These are phyloP conservation scores for Catocala sponsa DNA, from an alignment of 2,888 invertebrate genomes.

Conservation along the genomic window DNA sequence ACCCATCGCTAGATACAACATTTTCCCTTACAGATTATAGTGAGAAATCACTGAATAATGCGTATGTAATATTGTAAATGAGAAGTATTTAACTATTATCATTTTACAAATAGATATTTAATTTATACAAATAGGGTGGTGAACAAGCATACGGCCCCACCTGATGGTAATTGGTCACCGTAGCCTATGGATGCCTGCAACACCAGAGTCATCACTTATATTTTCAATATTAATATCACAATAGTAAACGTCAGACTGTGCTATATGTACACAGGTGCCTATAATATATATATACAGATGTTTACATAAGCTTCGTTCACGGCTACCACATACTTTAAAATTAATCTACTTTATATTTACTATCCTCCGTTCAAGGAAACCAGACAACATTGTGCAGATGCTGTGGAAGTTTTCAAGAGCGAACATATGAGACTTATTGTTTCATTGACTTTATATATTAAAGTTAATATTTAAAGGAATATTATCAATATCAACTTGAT, in stretches of 20 bases:
- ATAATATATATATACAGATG: slow-evolving; percentile 25
- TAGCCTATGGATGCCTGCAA: too few relatives aligned
- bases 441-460: background rate
- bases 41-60: too few relatives aligned
- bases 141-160: too few relatives aligned
- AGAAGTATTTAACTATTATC: too few relatives aligned
- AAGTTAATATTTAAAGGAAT: too few relatives aligned
- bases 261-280: slow-evolving; percentile 36
- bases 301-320: slow-evolving; percentile 31
- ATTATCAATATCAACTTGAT: too few relatives aligned
- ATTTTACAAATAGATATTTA: background rate
- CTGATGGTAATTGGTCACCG: too few relatives aligned
- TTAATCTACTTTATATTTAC: slow-evolving; percentile 29
- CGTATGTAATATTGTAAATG: too few relatives aligned
- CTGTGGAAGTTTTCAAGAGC: slow-evolving; percentile 43
- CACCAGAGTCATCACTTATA: too few relatives aligned
- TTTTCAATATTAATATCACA: slow-evolving; percentile 18
- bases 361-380: slow-evolving; percentile 15
- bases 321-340: slow-evolving; percentile 22
- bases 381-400: slow-evolving; percentile 47
- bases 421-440: slow-evolving; percentile 9
- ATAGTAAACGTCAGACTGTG: slow-evolving; percentile 1
- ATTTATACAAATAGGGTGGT: too few relatives aligned
- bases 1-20: too few relatives aligned
- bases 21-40: too few relatives aligned